Base-by-base conservation (phyloP, 2,888 invertebrate genomes). In the Oeneis ivallda region DNA sequence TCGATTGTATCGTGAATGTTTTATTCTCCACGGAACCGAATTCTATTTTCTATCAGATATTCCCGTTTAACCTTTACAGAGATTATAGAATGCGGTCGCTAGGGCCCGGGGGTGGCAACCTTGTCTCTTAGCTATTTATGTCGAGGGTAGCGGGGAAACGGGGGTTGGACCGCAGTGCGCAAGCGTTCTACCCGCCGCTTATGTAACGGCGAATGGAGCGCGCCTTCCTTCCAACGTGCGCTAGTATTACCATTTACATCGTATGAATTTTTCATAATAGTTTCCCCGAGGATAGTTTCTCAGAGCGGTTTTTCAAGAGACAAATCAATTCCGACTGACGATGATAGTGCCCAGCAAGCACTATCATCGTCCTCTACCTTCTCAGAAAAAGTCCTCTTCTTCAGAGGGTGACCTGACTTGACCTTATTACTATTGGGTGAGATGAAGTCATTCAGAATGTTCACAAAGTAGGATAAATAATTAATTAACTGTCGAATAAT, bases 51-150 rank as follows among this genome's bases (percentile, higher is more conserved):
- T 76, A 84, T 86, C 85, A 79, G 81, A 82, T 87, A 89, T 89
- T 89, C 85, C 80, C 83, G 86, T 87, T 85, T 89, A 90, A 91
- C 90, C 90, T 91, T 89, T 89, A 84, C 82, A 82, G 80, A 86
- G 86, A 89, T 90, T 90, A 89, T 86, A 88, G 74, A 90, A 89
- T 87, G 88, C 86, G 89, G 87, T 87, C 84, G 85, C 78, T 73
- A 82, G 82, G 85, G 86, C 83, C 81, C 79, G 81, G 82, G 88
- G 90, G 89, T 88, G 89, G 91, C 85, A 91, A 91, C 91, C 91
- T 90, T 92, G 91, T 88, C 83, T 89, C 86, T 89, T 84, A 90
- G 87, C 87, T 92, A 92, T 92, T 91, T 92, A 91, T 90, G 89
- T 85, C 81, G 89, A 84, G 87, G 89, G 88, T 85, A 80, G 83